phyloP scores from a whole-genome alignment of 1,140 invertebrate species.

The Drepana arcuata region DNA sequence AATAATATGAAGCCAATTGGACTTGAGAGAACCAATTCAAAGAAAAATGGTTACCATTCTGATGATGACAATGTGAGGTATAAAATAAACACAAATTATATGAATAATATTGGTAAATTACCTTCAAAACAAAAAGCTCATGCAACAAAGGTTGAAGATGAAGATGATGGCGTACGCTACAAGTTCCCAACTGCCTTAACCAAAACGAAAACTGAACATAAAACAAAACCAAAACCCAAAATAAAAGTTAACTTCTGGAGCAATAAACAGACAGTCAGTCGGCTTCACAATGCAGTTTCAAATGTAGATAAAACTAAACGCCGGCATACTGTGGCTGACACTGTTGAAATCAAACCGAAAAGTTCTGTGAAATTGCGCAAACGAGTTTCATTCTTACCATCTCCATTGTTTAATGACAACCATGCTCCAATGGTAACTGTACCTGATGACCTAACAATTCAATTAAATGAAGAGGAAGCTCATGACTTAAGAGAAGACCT shows the following conservation, averaged over 20 bases:
- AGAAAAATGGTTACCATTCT: constrained; percentile 39
- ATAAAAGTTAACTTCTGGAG: constrained; percentile 68
- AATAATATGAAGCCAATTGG: constrained; percentile 41
- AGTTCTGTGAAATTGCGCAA: constrained; percentile 44
- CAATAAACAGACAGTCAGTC: constrained; percentile 34
- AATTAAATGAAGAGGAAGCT: constrained; percentile 57
- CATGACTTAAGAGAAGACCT: constrained; percentile 51
- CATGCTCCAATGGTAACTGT: constrained; percentile 64
- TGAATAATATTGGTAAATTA: constrained; percentile 27
- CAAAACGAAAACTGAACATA: constrained; percentile 33
- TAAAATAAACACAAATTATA: constrained; percentile 45
- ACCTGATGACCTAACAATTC: constrained; percentile 59
- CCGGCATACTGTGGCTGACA: constrained; percentile 35
- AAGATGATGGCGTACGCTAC: constrained; percentile 51
- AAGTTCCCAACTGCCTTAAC: constrained; percentile 35
- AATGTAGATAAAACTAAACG: constrained; percentile 30
- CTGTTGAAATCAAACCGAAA: constrained; percentile 29
- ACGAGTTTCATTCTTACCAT: constrained; percentile 53
- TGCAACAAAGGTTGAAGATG: constrained; percentile 22
- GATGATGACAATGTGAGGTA: constrained; percentile 58
- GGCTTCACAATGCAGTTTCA: constrained; percentile 22
- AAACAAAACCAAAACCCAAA: constrained; percentile 50
- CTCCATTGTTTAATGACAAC: constrained; percentile 52
- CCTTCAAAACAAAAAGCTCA: constrained; percentile 18
- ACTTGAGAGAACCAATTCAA: constrained; percentile 19